phyloP scores from a whole-genome alignment of 2,888 invertebrate species.

The Sinentomon sp. region DNA sequence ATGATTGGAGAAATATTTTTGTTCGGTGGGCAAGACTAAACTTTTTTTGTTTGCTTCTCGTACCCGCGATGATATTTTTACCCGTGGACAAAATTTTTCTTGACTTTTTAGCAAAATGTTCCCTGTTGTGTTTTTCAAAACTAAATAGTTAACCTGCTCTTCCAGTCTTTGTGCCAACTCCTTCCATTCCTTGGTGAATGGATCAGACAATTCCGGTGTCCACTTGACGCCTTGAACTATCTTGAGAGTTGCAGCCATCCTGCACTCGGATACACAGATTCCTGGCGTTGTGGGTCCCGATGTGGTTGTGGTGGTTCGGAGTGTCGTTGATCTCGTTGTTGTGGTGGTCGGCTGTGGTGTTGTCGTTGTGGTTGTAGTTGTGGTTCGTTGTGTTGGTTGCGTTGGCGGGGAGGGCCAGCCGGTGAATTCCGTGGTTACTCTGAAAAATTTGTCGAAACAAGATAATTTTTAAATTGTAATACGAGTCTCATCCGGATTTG shows the following conservation, averaged over 20 bases:
- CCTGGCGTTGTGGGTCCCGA: slow-evolving; percentile 34
- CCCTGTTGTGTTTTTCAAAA: not conserved
- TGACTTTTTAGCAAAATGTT: no score
- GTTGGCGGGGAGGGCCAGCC: slow-evolving; percentile 62
- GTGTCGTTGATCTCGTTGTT: slow-evolving; percentile 34
- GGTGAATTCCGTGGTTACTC: slow-evolving; percentile 63
- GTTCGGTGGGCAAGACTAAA: no score
- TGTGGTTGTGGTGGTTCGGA: slow-evolving; percentile 35
- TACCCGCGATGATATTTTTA: no score
- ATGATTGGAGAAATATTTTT: no score
- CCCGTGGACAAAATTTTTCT: no score
- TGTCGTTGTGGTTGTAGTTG: slow-evolving; percentile 35
- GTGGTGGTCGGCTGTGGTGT: slow-evolving; percentile 38
- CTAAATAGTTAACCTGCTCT: slow-evolving; percentile 32
- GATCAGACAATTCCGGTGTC: slow-evolving; percentile 59
- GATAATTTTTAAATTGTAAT: no score
- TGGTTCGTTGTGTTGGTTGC: slow-evolving; percentile 30
- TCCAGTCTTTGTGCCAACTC: slow-evolving; percentile 56
- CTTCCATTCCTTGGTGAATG: slow-evolving; percentile 66
- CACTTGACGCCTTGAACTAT: slow-evolving; percentile 52
- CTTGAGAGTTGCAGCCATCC: slow-evolving; percentile 59
- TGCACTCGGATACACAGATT: slow-evolving; percentile 30
- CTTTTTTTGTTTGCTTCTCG: no score
- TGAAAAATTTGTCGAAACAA: slow-evolving; percentile 19
- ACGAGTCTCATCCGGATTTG: no score